phyloP scores from a whole-genome alignment of 1,140 invertebrate species.

The Pachyrhynchus sulphureomaculatus region DNA sequence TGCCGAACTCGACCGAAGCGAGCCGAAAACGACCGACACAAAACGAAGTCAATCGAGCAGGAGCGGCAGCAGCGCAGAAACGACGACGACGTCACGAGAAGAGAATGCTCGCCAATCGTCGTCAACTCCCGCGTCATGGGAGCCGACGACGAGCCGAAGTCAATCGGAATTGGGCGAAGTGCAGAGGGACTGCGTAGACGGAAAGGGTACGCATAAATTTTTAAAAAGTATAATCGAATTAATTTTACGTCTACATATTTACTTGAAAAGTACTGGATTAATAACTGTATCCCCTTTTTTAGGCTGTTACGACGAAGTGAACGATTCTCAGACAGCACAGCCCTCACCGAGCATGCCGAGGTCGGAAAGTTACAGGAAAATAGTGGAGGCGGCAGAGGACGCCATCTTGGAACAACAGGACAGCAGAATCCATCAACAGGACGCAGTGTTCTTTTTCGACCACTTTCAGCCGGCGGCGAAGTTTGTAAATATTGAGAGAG shows the following conservation, averaged over 20 bases:
- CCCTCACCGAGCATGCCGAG: constrained; percentile 56
- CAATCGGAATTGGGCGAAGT: constrained; percentile 17
- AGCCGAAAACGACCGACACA: not conserved
- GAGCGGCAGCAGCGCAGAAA: constrained; percentile 1
- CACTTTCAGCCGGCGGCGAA: constrained; percentile 56
- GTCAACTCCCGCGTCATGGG: not conserved
- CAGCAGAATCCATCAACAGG: constrained; percentile 3
- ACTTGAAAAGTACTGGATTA: not conserved
- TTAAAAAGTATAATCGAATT: not conserved
- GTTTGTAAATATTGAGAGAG: constrained; percentile 48
- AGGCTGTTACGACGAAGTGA: constrained; percentile 40
- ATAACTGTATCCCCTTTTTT: not conserved
- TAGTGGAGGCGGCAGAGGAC: constrained; percentile 51
- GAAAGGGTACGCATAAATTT: constrained; percentile 5
- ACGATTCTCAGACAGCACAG: constrained; percentile 36
- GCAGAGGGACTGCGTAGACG: constrained; percentile 19
- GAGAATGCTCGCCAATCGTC: not conserved
- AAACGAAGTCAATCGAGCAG: constrained; percentile 5
- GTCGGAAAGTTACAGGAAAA: constrained; percentile 57
- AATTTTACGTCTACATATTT: no score
- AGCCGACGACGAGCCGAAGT: constrained; percentile 22
- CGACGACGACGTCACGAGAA: constrained; percentile 2
- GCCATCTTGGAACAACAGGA: constrained; percentile 50
- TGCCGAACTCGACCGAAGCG: constrained; percentile 37
- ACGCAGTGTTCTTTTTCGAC: constrained; percentile 55